Conservation (phyloP, 1,140 invertebrate species). For the Tribolium madens region DNA sequence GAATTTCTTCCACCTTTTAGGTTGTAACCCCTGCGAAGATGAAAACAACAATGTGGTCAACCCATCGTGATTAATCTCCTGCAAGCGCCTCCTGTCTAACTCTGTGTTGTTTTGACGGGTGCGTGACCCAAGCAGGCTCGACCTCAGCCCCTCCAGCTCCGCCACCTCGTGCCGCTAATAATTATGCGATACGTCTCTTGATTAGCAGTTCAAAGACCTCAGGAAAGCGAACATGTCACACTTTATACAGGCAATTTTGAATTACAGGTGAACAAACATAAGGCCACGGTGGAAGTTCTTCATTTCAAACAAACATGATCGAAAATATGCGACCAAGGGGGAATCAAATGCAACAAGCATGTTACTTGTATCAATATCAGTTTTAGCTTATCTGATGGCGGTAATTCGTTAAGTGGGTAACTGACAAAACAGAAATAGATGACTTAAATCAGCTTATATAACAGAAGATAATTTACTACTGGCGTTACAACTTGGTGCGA, state of each 20-base stretch:
- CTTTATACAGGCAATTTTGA: slow-evolving; percentile 37
- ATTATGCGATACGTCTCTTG: slow-evolving; percentile 46
- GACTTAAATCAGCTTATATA: not conserved
- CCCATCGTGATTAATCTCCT: slow-evolving; percentile 25
- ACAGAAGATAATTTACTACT: not conserved
- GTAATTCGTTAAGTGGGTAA: slow-evolving; percentile 1
- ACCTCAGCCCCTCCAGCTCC: slow-evolving; percentile 34
- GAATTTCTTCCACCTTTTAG: not conserved
- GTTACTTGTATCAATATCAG: slow-evolving; percentile 16
- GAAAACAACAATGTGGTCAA: slow-evolving; percentile 4
- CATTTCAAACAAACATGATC: slow-evolving; percentile 1
- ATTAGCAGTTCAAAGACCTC: slow-evolving; percentile 44
- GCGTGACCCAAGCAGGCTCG: slow-evolving; percentile 40
- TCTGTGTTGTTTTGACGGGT: slow-evolving; percentile 42
- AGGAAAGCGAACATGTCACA: slow-evolving; percentile 39
- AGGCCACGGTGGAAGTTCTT: slow-evolving; percentile 1
- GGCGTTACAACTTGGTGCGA: not conserved
- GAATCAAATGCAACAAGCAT: slow-evolving; percentile 10
- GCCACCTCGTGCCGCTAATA: slow-evolving; percentile 39
- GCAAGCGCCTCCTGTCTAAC: slow-evolving; percentile 22
- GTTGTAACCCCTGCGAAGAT: not conserved
- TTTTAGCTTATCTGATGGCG: slow-evolving; percentile 13
- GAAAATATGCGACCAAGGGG: not conserved
- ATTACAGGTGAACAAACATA: slow-evolving; percentile 36
- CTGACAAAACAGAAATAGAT: not conserved